Evolutionary conservation across 2,888 invertebrate genomes (phyloP).

Genomic region (Anticlea derivata): DNA sequence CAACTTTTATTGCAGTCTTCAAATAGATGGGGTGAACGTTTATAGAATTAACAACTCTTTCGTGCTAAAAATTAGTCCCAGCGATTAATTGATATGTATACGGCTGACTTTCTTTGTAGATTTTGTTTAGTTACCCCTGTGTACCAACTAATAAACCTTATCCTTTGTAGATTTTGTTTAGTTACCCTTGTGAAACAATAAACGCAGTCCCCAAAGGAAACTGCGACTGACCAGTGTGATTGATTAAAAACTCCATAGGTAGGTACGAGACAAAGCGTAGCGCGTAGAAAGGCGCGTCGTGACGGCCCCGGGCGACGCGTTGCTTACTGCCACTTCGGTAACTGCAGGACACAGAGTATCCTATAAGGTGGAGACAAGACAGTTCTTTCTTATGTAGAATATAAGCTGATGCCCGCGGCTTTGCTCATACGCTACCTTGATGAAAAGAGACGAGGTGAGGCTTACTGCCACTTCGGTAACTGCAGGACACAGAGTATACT

Average conservation of each 20-base stretch:
- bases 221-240: constrained; percentile 20
- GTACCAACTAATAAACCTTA: no score
- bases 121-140: neutral
- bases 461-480: constrained; percentile 78
- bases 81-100: no score
- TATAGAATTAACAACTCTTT: no score
- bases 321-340: constrained; percentile 75
- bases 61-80: no score
- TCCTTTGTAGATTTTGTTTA: no score
- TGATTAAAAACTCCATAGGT: constrained; percentile 21
- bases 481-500: constrained; percentile 48
- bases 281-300: constrained; percentile 63
- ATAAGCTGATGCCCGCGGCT: no score
- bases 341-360: constrained; percentile 54
- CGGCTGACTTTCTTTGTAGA: no score
- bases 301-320: constrained; percentile 65
- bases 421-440: no score
- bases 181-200: neutral
- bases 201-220: neutral
- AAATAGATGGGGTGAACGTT: no score
- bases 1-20: no score
- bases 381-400: neutral
- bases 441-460: constrained; percentile 59
- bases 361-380: constrained; percentile 24
- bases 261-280: constrained; percentile 23